These are phyloP conservation scores for Phoenicopterus ruber DNA, from an alignment of 2,113 vertebrate genomes.

Conservation along the genomic window DNA sequence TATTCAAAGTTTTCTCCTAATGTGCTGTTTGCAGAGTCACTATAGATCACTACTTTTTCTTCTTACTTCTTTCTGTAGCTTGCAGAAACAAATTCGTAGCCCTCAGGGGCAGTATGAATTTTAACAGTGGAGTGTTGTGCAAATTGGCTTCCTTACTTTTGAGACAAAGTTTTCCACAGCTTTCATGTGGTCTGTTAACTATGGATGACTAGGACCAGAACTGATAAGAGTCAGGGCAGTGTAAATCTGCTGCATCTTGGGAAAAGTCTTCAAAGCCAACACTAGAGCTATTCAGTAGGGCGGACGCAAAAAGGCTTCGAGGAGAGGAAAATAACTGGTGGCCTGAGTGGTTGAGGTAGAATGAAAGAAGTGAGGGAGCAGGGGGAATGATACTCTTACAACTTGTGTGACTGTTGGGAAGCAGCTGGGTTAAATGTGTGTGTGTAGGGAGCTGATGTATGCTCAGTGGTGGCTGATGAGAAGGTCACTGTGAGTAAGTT, in stretches of 20 bases:
- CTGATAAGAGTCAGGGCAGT: not conserved
- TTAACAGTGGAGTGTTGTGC: not conserved
- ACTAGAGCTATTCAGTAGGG: fast-evolving
- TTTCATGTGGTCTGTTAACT: not conserved
- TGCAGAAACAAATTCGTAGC: not conserved
- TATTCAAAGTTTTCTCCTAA: not conserved
- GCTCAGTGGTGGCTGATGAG: fast-evolving
- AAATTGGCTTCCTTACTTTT: not conserved
- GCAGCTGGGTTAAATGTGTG: not conserved
- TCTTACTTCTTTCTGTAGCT: not conserved
- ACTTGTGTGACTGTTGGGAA: fast-evolving
- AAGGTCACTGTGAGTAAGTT: fast-evolving
- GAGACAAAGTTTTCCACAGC: not conserved
- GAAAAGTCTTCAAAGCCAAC: not conserved
- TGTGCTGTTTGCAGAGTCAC: not conserved
- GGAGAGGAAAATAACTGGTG: not conserved
- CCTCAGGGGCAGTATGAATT: not conserved
- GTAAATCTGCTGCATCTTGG: not conserved
- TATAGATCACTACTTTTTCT: fast-evolving
- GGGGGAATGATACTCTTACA: fast-evolving
- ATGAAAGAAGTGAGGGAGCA: fast-evolving
- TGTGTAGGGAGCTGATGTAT: not conserved
- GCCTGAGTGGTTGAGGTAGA: fast-evolving
- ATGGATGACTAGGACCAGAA: fast-evolving
- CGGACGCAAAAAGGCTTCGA: no score